Conservation (phyloP, 2,797 vertebrate species). For the Dallia pectoralis region DNA sequence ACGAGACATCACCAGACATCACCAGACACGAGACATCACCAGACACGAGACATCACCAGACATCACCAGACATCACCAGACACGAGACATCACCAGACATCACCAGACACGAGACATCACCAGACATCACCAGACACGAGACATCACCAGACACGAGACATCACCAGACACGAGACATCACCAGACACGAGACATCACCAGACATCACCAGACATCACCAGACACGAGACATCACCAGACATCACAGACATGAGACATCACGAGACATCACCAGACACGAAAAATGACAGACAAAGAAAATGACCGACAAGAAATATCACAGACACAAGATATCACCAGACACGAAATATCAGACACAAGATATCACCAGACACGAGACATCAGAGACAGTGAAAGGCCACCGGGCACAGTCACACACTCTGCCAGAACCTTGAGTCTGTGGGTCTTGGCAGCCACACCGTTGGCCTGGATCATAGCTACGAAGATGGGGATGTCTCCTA, state of each 20-base stretch:
- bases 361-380: not conserved
- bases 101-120: not conserved
- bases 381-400: not conserved
- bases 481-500: constrained; percentile 93
- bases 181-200: not conserved
- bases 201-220: not conserved
- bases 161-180: not conserved
- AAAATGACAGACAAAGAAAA: not conserved
- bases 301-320: too few relatives aligned
- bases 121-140: too few relatives aligned
- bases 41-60: not conserved
- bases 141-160: not conserved
- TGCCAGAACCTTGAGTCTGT: constrained; percentile 80
- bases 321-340: not conserved
- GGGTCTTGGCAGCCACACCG: constrained; percentile 87
- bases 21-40: not conserved
- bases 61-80: not conserved
- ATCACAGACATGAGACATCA: too few relatives aligned
- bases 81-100: not conserved
- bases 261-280: not conserved
- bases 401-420: not conserved
- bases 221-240: not conserved
- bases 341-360: not conserved
- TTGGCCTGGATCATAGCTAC: constrained; percentile 97
- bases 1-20: not conserved